These are phyloP conservation scores for Bradypus variegatus DNA, from an alignment of 2,797 vertebrate species.

Conservation along the genomic window DNA sequence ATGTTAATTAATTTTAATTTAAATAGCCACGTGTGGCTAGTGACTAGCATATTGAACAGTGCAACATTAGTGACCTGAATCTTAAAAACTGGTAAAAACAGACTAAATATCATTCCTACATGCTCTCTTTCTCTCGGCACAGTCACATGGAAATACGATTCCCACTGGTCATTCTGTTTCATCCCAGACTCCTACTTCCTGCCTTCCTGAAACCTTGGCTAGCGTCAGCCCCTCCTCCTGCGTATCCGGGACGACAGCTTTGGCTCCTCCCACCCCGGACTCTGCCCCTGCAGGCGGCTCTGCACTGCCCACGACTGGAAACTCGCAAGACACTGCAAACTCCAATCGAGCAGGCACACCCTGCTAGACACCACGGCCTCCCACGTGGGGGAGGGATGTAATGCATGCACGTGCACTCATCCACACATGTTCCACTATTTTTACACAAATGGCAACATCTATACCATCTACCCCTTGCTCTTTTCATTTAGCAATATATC, in stretches of 20 bases:
- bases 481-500: neutral
- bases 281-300: no score
- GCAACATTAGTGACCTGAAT: neutral
- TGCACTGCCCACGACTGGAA: neutral
- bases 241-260: neutral
- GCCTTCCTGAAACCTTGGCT: neutral
- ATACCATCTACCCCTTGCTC: no score
- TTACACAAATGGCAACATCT: neutral
- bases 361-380: neutral
- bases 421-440: neutral
- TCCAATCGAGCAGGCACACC: neutral
- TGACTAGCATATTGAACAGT: rapidly evolving
- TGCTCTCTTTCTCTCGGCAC: neutral
- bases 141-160: rapidly evolving
- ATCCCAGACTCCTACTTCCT: neutral
- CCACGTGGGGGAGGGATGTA: neutral
- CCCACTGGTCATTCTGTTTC: neutral
- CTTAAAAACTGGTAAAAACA: neutral
- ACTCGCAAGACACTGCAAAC: neutral
- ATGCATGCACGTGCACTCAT: rapidly evolving
- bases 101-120: rapidly evolving
- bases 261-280: no score
- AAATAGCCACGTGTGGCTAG: neutral
- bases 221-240: rapidly evolving
- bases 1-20: neutral